phyloP scores from a whole-genome alignment of 2,888 invertebrate genomes.

The Cheilosia vulpina region DNA sequence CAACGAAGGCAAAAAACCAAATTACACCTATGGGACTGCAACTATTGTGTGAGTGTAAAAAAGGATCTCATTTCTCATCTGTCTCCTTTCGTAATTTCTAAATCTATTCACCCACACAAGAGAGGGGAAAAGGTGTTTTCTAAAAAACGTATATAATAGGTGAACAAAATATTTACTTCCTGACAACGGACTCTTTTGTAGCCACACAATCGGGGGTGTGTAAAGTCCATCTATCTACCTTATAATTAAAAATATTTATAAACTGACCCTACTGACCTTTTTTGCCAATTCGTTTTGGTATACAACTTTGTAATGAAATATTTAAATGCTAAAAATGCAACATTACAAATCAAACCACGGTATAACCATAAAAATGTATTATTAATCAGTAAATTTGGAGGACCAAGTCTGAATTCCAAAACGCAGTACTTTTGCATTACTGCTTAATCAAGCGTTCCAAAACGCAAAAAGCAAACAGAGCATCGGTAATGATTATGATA shows the following conservation, averaged over 20 bases:
- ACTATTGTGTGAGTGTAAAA: conserved; percentile 22
- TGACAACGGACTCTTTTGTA: conserved; percentile 5
- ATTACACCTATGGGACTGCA: conserved; percentile 1
- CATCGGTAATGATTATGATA: no score
- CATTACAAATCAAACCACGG: no score
- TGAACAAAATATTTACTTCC: conserved; percentile 30
- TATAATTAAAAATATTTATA: conserved; percentile 49
- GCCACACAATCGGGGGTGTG: conserved; percentile 16
- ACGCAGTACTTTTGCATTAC: no score
- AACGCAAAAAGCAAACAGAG: no score
- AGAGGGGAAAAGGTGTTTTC: conserved; percentile 13
- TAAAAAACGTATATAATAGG: neutral
- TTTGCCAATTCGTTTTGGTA: conserved; percentile 36
- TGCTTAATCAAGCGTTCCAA: no score
- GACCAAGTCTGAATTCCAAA: no score
- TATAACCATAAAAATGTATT: no score
- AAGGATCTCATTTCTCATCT: no score
- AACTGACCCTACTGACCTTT: conserved; percentile 29
- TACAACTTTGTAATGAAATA: conserved; percentile 5
- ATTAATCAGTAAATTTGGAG: no score
- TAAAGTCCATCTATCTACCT: conserved; percentile 25
- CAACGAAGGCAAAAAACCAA: neutral
- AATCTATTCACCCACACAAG: conserved; percentile 47
- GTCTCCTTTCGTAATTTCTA: neutral
- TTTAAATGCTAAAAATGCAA: neutral